Evolutionary conservation across 2,888 invertebrate species (phyloP).

Genomic region (Caenorhabditis virilis): DNA sequence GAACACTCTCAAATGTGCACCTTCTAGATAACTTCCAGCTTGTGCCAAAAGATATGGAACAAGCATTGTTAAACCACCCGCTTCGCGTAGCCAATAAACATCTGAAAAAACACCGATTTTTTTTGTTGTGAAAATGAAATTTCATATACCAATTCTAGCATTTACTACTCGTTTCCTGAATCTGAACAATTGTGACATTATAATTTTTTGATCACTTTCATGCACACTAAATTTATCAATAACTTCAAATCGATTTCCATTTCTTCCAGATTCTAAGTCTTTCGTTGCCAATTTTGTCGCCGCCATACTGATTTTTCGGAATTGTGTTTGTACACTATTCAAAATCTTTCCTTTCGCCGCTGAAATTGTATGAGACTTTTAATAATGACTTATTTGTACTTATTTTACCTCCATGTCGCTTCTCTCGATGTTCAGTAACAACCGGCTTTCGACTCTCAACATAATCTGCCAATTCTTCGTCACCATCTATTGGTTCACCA

Average conservation of each 20-base stretch:
- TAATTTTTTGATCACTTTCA: slow-evolving; percentile 26
- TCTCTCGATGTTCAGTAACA: too few species aligned
- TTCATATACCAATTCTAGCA: slow-evolving; percentile 25
- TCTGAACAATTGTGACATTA: slow-evolving; percentile 36
- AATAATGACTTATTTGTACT: too few species aligned
- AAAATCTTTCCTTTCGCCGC: slow-evolving; percentile 5
- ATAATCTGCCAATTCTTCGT: slow-evolving; percentile 36
- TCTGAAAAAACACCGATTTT: slow-evolving; percentile 15
- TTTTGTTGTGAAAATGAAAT: not conserved
- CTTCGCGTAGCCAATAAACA: slow-evolving; percentile 38
- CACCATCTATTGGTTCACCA: slow-evolving; percentile 30
- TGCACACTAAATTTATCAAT: slow-evolving; percentile 25
- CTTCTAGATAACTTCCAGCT: slow-evolving; percentile 31
- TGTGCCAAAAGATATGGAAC: slow-evolving; percentile 34
- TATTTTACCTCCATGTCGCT: too few species aligned
- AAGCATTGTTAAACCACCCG: slow-evolving; percentile 37
- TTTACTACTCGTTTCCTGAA: slow-evolving; percentile 24
- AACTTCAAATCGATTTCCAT: slow-evolving; percentile 24
- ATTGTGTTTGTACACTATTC: slow-evolving; percentile 17
- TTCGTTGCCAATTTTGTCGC: slow-evolving; percentile 15
- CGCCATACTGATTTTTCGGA: slow-evolving; percentile 34
- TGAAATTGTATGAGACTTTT: too few species aligned
- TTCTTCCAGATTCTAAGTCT: slow-evolving; percentile 11
- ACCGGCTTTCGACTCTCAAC: too few species aligned
- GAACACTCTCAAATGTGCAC: slow-evolving; percentile 35